Conservation (phyloP, 2,113 vertebrate genomes). For the Gallinago jamesoni region DNA sequence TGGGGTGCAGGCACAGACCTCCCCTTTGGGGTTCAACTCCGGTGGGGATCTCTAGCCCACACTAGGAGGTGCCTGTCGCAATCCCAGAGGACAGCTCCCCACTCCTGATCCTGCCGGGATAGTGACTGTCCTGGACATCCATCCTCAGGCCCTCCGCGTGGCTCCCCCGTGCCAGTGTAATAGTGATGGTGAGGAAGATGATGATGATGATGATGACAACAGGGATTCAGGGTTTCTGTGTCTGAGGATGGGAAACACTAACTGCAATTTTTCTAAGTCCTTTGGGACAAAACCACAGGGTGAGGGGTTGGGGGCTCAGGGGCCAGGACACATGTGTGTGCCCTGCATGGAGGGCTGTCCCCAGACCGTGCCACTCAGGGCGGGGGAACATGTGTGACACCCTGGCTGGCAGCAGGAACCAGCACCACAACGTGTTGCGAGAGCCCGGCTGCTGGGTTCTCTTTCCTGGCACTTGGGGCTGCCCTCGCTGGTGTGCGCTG, state of each 20-base stretch:
- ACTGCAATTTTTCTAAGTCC: too few relatives aligned
- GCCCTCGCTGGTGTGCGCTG: accelerated
- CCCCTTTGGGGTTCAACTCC: neutral
- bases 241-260: neutral
- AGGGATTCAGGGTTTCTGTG: neutral
- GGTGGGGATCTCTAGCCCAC: neutral
- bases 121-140: neutral
- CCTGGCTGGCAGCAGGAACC: neutral
- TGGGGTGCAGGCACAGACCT: neutral
- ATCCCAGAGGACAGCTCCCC: neutral
- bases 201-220: neutral
- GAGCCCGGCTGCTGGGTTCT: neutral
- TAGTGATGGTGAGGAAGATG: neutral
- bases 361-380: neutral
- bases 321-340: accelerated
- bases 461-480: neutral
- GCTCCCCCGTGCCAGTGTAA: neutral
- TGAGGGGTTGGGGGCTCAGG: too few relatives aligned
- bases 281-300: neutral
- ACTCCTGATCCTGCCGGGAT: neutral
- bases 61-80: neutral
- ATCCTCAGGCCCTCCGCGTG: neutral
- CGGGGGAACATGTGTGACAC: neutral
- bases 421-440: accelerated
- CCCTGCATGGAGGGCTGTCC: neutral